A percentile compares a stretch with the other conserved stretches of the same genome.
phyloP scores from a whole-genome alignment of 2,888 invertebrate genomes.

The Lucinisca nassula region DNA sequence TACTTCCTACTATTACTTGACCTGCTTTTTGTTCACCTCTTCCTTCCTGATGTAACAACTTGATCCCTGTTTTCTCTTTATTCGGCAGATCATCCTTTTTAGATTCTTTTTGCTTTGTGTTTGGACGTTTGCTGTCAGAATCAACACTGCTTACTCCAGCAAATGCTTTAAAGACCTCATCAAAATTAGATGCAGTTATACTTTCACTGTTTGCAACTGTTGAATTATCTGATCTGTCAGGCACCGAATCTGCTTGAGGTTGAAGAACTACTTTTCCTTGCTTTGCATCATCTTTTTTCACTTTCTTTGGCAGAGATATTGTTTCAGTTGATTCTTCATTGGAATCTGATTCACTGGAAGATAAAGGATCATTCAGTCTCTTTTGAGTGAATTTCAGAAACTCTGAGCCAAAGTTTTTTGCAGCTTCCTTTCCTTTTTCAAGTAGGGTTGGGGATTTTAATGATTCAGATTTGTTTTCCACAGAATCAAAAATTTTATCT shows the following conservation, averaged over 20 bases:
- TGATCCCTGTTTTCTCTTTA: not conserved
- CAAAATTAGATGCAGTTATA: not conserved
- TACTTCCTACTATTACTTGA: too few relatives aligned
- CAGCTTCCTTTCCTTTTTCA: not conserved
- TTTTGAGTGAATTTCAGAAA: slow-evolving; percentile 41
- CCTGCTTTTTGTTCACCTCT: not conserved
- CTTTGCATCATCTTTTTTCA: not conserved
- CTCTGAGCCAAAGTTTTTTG: slow-evolving; percentile 38
- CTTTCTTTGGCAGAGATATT: not conserved
- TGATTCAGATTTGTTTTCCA: not conserved
- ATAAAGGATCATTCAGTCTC: not conserved
- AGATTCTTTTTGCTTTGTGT: too few relatives aligned
- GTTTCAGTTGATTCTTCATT: not conserved
- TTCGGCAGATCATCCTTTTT: not conserved
- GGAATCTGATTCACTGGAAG: slow-evolving; percentile 13
- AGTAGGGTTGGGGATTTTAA: not conserved
- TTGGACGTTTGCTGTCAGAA: too few relatives aligned
- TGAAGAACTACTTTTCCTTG: not conserved
- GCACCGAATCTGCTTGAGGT: not conserved
- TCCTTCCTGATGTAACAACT: not conserved
- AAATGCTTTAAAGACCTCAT: not conserved
- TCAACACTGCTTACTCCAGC: not conserved
- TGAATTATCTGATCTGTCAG: not conserved
- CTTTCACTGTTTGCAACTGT: not conserved
- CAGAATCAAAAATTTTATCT: not conserved